Conservation (phyloP, 2,888 invertebrate species). For the Acronicta alni region DNA sequence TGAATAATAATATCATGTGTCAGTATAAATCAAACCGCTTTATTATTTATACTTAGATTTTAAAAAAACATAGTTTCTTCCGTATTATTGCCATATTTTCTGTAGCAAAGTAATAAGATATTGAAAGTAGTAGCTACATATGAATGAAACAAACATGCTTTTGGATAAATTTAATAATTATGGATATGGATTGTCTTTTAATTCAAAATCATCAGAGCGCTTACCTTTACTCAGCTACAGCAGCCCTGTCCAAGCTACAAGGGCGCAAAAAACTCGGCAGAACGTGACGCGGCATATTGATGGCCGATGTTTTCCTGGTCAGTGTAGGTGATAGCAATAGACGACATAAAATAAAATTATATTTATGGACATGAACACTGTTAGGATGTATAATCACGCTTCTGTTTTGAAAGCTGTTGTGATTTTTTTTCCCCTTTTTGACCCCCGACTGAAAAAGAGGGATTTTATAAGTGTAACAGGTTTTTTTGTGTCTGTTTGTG, state of each 20-base stretch:
- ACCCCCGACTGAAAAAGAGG: no score
- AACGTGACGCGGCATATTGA: conserved; percentile 73
- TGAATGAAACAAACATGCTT: no score
- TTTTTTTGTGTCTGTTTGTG: no score
- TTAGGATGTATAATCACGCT: conserved; percentile 23
- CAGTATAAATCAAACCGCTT: no score
- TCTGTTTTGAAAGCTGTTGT: conserved; percentile 20
- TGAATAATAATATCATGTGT: no score
- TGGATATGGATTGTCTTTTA: neutral
- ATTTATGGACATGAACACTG: conserved; percentile 43
- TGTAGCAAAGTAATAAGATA: no score
- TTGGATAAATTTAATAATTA: no score
- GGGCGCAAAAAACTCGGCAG: conserved; percentile 63
- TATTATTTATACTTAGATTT: no score
- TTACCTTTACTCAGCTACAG: conserved; percentile 1
- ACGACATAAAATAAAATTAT: conserved; percentile 50
- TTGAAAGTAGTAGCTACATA: no score
- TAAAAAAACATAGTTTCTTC: no score
- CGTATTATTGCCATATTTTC: no score
- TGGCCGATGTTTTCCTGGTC: conserved; percentile 61
- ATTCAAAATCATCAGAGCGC: conserved; percentile 1
- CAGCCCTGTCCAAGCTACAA: conserved; percentile 61
- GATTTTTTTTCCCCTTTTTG: neutral
- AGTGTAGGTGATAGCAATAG: conserved; percentile 51
- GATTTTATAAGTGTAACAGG: no score